A percentile compares a stretch with the other conserved stretches of the same genome.
Conservation (phyloP, 2,888 invertebrate species). For the Mantis religiosa region DNA sequence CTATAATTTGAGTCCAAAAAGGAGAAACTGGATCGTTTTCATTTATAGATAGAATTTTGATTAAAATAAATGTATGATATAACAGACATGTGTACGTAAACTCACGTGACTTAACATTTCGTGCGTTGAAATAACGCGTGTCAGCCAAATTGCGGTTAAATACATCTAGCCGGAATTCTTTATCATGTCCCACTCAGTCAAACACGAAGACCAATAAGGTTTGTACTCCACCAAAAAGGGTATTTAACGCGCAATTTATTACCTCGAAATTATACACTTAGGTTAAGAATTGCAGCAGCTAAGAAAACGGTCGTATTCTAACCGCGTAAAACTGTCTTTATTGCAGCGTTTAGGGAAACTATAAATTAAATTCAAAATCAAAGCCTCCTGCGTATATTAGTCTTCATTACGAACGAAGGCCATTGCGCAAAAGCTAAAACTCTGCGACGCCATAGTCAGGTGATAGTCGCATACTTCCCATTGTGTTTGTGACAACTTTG, state of each 20-base stretch:
- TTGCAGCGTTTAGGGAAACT: neutral
- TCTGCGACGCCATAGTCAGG: too few species aligned
- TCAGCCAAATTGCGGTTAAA: neutral
- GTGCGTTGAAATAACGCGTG: neutral
- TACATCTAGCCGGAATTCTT: neutral
- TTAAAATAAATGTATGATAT: too few species aligned
- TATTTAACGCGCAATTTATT: neutral
- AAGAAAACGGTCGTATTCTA: neutral
- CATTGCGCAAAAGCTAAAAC: too few species aligned
- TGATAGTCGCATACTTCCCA: too few species aligned
- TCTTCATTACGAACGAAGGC: too few species aligned
- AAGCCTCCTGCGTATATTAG: too few species aligned
- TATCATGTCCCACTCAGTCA: neutral
- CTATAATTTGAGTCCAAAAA: too few species aligned
- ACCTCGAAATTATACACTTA: neutral
- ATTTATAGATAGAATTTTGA: too few species aligned
- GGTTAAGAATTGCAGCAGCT: neutral
- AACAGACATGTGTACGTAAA: neutral
- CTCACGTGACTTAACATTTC: neutral
- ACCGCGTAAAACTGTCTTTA: neutral
- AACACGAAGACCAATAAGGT: neutral
- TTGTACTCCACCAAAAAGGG: neutral
- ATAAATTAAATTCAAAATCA: too few species aligned
- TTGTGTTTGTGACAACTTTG: too few species aligned
- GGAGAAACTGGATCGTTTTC: too few species aligned